Evolutionary conservation across 1,140 invertebrate genomes (phyloP).

Genomic region (Aphaenogaster rudis): DNA sequence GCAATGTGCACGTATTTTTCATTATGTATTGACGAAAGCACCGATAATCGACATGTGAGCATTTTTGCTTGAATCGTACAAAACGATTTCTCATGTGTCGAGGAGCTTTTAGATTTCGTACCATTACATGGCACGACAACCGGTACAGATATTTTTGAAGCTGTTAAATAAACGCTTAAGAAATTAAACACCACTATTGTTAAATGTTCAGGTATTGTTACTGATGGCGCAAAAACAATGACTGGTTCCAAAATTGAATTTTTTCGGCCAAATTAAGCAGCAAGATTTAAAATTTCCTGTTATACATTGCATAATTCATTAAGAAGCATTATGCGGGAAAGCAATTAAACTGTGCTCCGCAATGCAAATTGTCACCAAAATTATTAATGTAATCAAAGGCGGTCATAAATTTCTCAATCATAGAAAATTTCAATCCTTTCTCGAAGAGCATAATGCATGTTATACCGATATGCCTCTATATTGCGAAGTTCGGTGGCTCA

Average conservation of each 20-base stretch:
- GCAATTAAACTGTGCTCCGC: not conserved
- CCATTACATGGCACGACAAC: not conserved
- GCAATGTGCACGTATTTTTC: no score
- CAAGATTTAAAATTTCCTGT: not conserved
- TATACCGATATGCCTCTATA: no score
- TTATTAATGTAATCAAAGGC: not conserved
- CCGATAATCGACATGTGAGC: not conserved
- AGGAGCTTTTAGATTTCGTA: not conserved
- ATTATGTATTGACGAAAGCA: not conserved
- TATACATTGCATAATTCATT: not conserved
- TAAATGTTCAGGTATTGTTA: not conserved
- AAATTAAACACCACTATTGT: not conserved
- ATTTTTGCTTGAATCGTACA: no score
- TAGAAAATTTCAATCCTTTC: not conserved
- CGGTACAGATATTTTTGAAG: not conserved
- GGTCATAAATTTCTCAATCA: not conserved
- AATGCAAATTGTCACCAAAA: not conserved
- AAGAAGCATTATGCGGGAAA: not conserved
- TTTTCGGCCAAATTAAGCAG: not conserved
- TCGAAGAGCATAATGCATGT: not conserved
- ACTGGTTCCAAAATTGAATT: not conserved
- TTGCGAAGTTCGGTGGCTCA: no score
- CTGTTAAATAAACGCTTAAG: not conserved
- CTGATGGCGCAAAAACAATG: not conserved
- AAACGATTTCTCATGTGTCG: not conserved